Base-by-base conservation (phyloP, 2,888 invertebrate species). In the Drosophila heteroneura region DNA sequence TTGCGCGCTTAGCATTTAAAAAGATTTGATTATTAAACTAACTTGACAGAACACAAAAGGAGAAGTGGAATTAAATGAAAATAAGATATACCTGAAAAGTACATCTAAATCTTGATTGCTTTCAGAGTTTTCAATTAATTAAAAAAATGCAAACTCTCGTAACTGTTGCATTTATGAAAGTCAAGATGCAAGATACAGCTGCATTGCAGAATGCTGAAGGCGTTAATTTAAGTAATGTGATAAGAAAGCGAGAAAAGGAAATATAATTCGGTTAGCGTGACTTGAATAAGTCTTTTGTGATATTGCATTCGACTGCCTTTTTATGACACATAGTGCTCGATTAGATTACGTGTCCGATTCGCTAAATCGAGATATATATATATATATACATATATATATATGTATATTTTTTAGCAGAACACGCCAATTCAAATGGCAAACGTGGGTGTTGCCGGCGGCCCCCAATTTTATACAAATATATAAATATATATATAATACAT, bases 161-260 rank as follows among this genome's bases (percentile, higher is more conserved):
- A 44, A 9, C 3, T 39, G 28, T 63, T 61, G 57, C 32, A 47
- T 64, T 64, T 41, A 47, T 28, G 28, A 37, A 51, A 47, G 22
- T n/a, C n/a, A 28, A 49, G 53, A 66, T 57, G 65, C 47, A 54
- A 44, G 26, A 60, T 33, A 19, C 51, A 51, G 22, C 37, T 61
- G 60, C 67, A 74, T 39, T 60, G 49, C 5, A 35, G 49, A 70
- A 63, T 57, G 67, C 22, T 41, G 33, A 54, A 60, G 57, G 32
- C 52, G 37, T 19, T 78, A 81, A 83, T 85, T 89, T 73, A 81
- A 81, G 81, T 79, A 89, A 83, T 68, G 47, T 63, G 85, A 84
- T 84, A 84, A 88, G 74, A 83, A 82, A 67, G 68, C 64, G 35
- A 56, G 35, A 26, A 54, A 65, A 59, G 41, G 41, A 62, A 72